Percentiles rank a stretch among this genome's conserved stretches.
Evolutionary conservation across 2,888 invertebrate genomes (phyloP).

Genomic region (Euzophera pinguis): DNA sequence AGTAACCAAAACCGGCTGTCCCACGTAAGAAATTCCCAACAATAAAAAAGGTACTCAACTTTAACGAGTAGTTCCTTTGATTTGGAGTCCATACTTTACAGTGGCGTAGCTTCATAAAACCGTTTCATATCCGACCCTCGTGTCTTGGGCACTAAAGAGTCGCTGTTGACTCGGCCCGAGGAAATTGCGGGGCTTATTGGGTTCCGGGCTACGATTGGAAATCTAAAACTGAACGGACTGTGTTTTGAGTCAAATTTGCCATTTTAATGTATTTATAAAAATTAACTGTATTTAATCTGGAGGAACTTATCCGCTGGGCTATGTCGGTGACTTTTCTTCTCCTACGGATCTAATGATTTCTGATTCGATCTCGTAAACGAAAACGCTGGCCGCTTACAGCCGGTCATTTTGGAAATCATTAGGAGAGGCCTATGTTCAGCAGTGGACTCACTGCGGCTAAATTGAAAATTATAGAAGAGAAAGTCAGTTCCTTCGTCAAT

Average conservation of each 20-base stretch:
- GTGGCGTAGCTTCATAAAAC: not conserved
- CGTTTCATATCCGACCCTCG: slow-evolving; percentile 10
- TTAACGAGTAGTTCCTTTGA: slow-evolving; percentile 6
- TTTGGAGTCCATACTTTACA: slow-evolving; percentile 1
- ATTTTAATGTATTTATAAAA: not conserved
- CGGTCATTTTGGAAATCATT: no score
- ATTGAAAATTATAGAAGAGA: no score
- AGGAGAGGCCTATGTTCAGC: no score
- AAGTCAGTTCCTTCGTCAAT: no score
- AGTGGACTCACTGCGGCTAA: no score
- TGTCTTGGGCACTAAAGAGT: slow-evolving; percentile 6
- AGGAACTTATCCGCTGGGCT: no score
- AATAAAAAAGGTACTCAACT: slow-evolving; percentile 1
- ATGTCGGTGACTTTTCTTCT: no score
- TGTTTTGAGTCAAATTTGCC: not conserved
- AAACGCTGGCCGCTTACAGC: no score
- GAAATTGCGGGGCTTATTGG: slow-evolving; percentile 74
- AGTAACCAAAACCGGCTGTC: not conserved
- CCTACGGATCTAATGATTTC: no score
- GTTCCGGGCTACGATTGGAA: slow-evolving; percentile 65
- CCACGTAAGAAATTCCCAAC: not conserved
- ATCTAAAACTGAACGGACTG: slow-evolving; percentile 23
- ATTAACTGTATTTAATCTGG: no score
- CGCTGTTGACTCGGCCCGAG: slow-evolving; percentile 56
- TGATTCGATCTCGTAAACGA: no score